These are phyloP conservation scores for Thalassoma bifasciatum DNA, from an alignment of 2,113 vertebrate genomes.

Conservation along the genomic window DNA sequence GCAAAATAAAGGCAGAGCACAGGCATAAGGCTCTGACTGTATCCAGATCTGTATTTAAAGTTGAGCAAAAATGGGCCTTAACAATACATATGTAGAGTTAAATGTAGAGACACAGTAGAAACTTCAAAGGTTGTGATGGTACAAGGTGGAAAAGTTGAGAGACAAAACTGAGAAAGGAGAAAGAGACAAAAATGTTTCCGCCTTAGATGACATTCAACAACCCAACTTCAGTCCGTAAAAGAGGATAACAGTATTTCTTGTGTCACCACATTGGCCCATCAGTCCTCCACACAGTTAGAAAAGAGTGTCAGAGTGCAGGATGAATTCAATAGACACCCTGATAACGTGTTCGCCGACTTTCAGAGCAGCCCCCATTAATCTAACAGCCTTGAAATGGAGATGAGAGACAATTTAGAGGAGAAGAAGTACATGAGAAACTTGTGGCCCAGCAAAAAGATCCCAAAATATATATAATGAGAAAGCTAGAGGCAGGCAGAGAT, in stretches of 20 bases:
- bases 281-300: constrained; percentile 15
- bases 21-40: too few relatives aligned
- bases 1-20: too few relatives aligned
- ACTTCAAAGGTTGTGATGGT: constrained; percentile 26
- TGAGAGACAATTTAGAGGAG: constrained; percentile 23
- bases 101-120: constrained; percentile 22
- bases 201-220: constrained; percentile 54
- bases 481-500: constrained; percentile 45
- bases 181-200: constrained; percentile 2
- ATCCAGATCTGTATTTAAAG: too few relatives aligned
- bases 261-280: constrained; percentile 42
- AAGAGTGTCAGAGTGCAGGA: constrained; percentile 22
- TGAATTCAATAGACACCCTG: constrained; percentile 50
- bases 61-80: too few relatives aligned
- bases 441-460: constrained; percentile 22
- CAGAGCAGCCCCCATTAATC: constrained; percentile 57
- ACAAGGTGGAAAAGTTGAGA: constrained; percentile 37
- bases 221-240: constrained; percentile 18
- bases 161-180: neutral
- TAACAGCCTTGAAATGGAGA: constrained; percentile 41
- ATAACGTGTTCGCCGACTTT: constrained; percentile 49
- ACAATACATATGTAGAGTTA: neutral
- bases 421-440: constrained; percentile 1
- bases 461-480: constrained; percentile 29
- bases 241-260: constrained; percentile 28